phyloP scores from a whole-genome alignment of 2,888 invertebrate species.

The Drosophila neonasuta region DNA sequence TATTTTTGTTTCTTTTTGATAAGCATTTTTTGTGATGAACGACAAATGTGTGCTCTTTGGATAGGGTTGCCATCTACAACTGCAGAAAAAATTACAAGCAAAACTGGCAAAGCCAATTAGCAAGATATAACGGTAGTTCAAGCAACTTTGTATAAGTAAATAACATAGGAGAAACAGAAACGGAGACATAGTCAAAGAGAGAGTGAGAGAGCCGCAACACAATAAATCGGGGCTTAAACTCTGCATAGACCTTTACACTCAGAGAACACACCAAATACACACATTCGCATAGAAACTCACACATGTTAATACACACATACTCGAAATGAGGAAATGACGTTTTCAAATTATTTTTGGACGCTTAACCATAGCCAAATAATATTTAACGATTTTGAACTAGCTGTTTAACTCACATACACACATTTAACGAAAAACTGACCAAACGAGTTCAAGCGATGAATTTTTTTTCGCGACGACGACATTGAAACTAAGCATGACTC shows the following conservation, averaged over 20 bases:
- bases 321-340: slow-evolving; percentile 70
- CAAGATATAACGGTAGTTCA: slow-evolving; percentile 68
- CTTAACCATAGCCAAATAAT: slow-evolving; percentile 53
- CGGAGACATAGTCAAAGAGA: not conserved
- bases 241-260: slow-evolving; percentile 2
- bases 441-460: slow-evolving; percentile 57
- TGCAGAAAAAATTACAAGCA: slow-evolving; percentile 34
- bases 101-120: slow-evolving; percentile 64
- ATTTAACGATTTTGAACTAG: slow-evolving; percentile 61
- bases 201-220: slow-evolving; percentile 28
- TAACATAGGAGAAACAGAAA: slow-evolving; percentile 48
- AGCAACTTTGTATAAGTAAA: slow-evolving; percentile 66
- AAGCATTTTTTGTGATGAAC: slow-evolving; percentile 39
- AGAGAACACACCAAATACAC: slow-evolving; percentile 7
- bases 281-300: not conserved
- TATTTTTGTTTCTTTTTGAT: slow-evolving; percentile 30
- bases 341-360: slow-evolving; percentile 69
- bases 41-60: slow-evolving; percentile 17
- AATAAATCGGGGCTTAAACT: slow-evolving; percentile 43
- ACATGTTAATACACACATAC: slow-evolving; percentile 13
- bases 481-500: slow-evolving; percentile 62
- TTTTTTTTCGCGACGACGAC: slow-evolving; percentile 42
- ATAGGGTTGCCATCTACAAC: slow-evolving; percentile 55
- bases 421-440: slow-evolving; percentile 56
- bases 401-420: slow-evolving; percentile 18